These are phyloP conservation scores for Diabrotica balteata DNA, from an alignment of 2,888 invertebrate genomes.

Conservation along the genomic window DNA sequence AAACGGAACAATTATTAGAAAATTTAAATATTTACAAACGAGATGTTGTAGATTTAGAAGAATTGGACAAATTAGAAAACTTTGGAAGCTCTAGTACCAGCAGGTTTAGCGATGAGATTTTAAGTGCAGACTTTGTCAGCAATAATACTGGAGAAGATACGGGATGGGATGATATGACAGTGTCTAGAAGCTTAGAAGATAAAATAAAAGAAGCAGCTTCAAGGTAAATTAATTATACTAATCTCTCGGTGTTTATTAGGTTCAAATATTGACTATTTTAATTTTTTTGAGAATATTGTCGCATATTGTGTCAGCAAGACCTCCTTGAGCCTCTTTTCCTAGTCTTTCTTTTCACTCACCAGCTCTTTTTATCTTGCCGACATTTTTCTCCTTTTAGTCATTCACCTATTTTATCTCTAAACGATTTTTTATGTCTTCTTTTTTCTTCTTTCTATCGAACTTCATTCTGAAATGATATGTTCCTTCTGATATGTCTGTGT, in stretches of 20 bases:
- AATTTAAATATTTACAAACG: conserved; percentile 4
- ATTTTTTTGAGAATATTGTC: not conserved
- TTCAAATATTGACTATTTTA: not conserved
- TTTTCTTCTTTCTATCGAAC: too few relatives aligned
- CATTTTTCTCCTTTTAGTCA: too few relatives aligned
- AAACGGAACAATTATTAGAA: conserved; percentile 1
- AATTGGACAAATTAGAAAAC: conserved; percentile 23
- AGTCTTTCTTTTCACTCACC: too few relatives aligned
- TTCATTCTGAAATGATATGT: too few relatives aligned
- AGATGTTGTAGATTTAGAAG: conserved; percentile 15
- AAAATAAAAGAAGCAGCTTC: conserved; percentile 27
- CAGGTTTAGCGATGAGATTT: conserved; percentile 5
- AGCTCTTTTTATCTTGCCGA: too few relatives aligned
- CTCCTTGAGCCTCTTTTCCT: too few relatives aligned
- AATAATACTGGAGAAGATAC: conserved; percentile 1
- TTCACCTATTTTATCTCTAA: too few relatives aligned
- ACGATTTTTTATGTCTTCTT: too few relatives aligned
- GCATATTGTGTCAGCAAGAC: too few relatives aligned
- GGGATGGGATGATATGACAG: conserved; percentile 9
- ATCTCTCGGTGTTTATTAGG: not conserved
- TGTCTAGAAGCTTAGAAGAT: conserved; percentile 26
- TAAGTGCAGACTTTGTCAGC: conserved; percentile 4
- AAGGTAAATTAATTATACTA: conserved; percentile 24
- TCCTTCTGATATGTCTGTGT: too few relatives aligned
- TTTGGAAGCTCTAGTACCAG: conserved; percentile 6